Evolutionary conservation across 2,888 invertebrate species (phyloP).

Genomic region (Danaus chrysippus): DNA sequence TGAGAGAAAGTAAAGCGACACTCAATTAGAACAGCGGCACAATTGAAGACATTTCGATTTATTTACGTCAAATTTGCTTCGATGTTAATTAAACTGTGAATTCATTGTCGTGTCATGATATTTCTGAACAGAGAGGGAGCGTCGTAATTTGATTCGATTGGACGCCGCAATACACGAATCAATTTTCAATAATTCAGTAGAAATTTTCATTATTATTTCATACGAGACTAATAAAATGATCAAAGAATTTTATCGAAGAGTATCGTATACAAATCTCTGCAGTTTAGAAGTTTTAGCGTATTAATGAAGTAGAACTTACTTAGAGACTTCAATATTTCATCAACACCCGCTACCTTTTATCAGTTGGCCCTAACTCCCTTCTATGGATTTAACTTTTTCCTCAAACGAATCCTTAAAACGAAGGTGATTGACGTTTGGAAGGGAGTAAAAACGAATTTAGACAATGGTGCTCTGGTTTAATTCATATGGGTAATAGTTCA

Average conservation of each 20-base stretch:
- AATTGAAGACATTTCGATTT: neutral
- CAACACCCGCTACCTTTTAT: neutral
- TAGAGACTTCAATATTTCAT: neutral
- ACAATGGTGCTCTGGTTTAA: slow-evolving; percentile 11
- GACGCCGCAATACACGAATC: neutral
- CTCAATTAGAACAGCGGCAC: slow-evolving; percentile 1
- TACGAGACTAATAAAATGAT: neutral
- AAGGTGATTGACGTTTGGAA: slow-evolving; percentile 19
- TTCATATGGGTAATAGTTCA: slow-evolving; percentile 18
- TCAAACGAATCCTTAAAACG: slow-evolving; percentile 21
- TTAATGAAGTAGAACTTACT: neutral
- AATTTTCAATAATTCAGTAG: neutral
- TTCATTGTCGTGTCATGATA: neutral
- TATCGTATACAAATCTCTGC: neutral
- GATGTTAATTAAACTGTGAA: neutral
- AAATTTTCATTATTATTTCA: neutral
- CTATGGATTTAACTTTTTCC: slow-evolving; percentile 11
- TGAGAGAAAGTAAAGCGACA: slow-evolving; percentile 10
- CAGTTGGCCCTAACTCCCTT: slow-evolving; percentile 2
- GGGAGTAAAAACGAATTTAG: slow-evolving; percentile 14
- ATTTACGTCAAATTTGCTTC: neutral
- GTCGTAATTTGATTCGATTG: neutral
- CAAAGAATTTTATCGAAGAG: neutral
- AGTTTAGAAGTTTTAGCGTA: neutral
- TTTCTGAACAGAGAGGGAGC: neutral